These are phyloP conservation scores for Sminthurinus aureus DNA, from an alignment of 2,888 invertebrate species.

Conservation along the genomic window DNA sequence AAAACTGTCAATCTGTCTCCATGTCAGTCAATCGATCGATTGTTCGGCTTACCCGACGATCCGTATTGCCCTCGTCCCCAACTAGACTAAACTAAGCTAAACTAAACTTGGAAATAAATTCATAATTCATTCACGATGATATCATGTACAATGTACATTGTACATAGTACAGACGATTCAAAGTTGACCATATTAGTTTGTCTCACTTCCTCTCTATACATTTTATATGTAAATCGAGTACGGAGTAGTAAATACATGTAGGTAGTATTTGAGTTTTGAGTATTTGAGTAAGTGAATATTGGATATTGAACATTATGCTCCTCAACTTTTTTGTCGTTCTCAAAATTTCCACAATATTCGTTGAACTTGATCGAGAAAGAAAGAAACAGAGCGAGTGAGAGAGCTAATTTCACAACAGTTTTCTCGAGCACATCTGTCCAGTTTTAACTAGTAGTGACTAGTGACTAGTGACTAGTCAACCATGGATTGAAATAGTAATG, in stretches of 20 bases:
- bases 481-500: conserved; percentile 7
- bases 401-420: background rate
- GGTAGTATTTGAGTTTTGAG: no score
- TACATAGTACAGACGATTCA: background rate
- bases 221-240: no score
- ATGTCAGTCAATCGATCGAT: background rate
- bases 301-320: no score
- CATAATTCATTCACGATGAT: background rate
- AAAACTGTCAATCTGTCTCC: background rate
- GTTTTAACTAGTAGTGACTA: conserved; percentile 9
- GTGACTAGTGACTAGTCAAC: conserved; percentile 5
- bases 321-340: background rate
- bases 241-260: no score
- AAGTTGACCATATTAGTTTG: background rate
- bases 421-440: conserved; percentile 24
- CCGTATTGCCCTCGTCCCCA: background rate
- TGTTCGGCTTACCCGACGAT: no score
- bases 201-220: no score
- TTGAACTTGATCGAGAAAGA: background rate
- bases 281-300: no score
- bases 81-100: no score
- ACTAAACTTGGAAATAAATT: no score
- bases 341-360: background rate
- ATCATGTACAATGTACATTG: background rate
- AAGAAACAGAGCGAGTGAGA: background rate